phyloP scores from a whole-genome alignment of 2,113 vertebrate genomes.

The Lampris incognitus region DNA sequence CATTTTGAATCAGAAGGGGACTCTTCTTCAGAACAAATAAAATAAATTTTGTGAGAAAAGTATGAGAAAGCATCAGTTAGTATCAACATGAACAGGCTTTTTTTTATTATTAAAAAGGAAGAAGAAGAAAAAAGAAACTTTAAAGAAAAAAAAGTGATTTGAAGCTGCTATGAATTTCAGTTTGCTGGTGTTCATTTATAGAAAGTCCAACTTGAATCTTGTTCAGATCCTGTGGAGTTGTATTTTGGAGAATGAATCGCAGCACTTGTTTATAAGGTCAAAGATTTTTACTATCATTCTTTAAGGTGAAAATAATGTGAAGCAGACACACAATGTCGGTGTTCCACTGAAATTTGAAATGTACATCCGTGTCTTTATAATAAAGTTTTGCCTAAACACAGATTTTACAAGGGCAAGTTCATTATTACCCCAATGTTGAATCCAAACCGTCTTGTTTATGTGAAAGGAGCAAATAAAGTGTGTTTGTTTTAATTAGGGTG shows the following conservation, averaged over 20 bases:
- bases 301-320: slow-evolving; percentile 71
- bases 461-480: too few species aligned
- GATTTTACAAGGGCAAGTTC: slow-evolving; percentile 26
- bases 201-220: slow-evolving; percentile 40
- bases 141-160: slow-evolving; percentile 6
- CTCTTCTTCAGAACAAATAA: background rate
- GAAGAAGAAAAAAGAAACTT: background rate
- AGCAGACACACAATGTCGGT: slow-evolving; percentile 67
- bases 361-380: slow-evolving; percentile 80
- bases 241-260: slow-evolving; percentile 66
- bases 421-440: slow-evolving; percentile 18
- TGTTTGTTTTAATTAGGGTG: too few species aligned
- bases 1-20: background rate
- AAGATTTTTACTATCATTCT: slow-evolving; percentile 66
- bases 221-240: slow-evolving; percentile 51
- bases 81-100: slow-evolving; percentile 20
- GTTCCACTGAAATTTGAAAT: slow-evolving; percentile 74
- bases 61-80: background rate
- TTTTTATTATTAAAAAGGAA: background rate
- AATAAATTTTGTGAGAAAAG: background rate
- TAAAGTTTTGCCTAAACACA: slow-evolving; percentile 77
- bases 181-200: slow-evolving; percentile 48
- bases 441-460: background rate
- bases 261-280: slow-evolving; percentile 79
- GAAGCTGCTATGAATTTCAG: slow-evolving; percentile 69